Evolutionary conservation across 1,140 invertebrate genomes (phyloP).

Genomic region (Nilaparvata lugens): DNA sequence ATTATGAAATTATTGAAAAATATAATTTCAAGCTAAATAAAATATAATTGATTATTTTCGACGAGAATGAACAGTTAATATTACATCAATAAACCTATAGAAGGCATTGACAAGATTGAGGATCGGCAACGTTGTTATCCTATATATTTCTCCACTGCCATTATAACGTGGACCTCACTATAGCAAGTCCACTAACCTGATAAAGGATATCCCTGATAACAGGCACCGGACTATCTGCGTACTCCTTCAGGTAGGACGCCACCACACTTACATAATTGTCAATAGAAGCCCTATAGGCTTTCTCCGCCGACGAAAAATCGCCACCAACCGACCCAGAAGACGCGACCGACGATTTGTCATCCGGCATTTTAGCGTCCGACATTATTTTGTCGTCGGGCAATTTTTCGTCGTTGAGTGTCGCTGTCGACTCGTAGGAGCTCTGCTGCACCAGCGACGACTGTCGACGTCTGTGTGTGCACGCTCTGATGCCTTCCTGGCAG

Average conservation of each 20-base stretch:
- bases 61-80: too few relatives aligned
- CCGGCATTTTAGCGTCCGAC: neutral
- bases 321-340: neutral
- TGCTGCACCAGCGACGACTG: neutral
- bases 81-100: too few relatives aligned
- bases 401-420: neutral
- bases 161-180: too few relatives aligned
- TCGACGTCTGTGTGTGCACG: neutral
- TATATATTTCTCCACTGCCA: too few relatives aligned
- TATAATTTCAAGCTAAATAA: too few relatives aligned
- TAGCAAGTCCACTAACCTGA: slow-evolving; percentile 27
- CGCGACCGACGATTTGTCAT: neutral
- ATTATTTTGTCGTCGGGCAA: neutral
- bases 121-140: too few relatives aligned
- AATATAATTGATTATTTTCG: too few relatives aligned
- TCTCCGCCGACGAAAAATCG: neutral
- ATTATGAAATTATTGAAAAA: too few relatives aligned
- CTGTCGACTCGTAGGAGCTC: neutral
- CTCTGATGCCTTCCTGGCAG: neutral
- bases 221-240: neutral
- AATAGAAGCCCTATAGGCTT: neutral
- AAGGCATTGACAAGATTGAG: too few relatives aligned
- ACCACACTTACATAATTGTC: neutral
- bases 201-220: slow-evolving; percentile 19
- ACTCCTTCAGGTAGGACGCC: slow-evolving; percentile 1